phyloP scores from a whole-genome alignment of 2,113 vertebrate genomes.

The Eupsittula cactorum region DNA sequence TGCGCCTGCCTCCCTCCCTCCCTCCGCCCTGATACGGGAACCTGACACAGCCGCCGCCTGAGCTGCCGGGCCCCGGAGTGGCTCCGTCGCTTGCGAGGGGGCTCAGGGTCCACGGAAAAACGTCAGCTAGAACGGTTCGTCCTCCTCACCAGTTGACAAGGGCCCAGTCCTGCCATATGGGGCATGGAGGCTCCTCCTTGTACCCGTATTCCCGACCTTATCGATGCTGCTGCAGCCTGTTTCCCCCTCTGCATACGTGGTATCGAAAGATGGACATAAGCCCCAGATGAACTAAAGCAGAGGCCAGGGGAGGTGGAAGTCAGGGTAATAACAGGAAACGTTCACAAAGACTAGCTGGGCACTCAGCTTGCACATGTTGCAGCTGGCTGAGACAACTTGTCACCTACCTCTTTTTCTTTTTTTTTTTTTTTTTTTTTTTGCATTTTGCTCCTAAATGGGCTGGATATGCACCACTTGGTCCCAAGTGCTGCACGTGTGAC shows the following conservation, averaged over 20 bases:
- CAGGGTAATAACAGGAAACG: neutral
- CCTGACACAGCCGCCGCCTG: neutral
- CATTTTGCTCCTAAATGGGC: neutral
- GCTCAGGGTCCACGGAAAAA: neutral
- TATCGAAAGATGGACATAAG: neutral
- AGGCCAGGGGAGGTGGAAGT: neutral
- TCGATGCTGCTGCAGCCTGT: neutral
- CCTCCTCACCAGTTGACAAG: neutral
- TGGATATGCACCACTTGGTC: neutral
- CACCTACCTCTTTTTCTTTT: neutral
- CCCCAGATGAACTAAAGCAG: neutral
- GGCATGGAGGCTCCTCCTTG: neutral
- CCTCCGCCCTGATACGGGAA: neutral
- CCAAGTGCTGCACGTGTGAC: neutral
- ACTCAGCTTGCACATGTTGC: neutral
- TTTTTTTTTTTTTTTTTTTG: neutral
- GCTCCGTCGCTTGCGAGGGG: neutral
- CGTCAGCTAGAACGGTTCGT: neutral
- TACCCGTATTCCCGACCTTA: neutral
- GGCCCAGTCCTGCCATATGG: neutral
- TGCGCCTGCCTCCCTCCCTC: neutral
- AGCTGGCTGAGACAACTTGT: neutral
- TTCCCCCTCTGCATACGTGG: neutral
- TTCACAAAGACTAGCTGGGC: neutral
- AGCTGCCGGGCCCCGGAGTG: neutral